phyloP scores from a whole-genome alignment of 1,140 invertebrate genomes.

The Chironomus striatipennis region DNA sequence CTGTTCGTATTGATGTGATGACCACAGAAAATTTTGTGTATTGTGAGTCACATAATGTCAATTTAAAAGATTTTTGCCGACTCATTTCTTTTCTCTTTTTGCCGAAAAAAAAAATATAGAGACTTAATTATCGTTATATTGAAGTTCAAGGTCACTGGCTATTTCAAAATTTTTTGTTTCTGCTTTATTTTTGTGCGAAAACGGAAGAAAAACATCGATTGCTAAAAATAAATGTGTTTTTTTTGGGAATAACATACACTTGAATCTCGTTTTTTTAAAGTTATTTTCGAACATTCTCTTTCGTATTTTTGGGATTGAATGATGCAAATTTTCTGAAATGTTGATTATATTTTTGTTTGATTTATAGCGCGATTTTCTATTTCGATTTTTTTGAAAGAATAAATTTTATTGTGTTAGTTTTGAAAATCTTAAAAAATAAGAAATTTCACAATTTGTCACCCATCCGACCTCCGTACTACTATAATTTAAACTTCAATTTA shows the following conservation, averaged over 20 bases:
- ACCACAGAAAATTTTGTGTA: neutral
- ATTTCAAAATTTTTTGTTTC: neutral
- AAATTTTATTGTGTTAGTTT: too few relatives aligned
- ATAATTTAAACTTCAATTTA: too few relatives aligned
- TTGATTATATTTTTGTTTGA: neutral
- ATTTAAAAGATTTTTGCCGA: neutral
- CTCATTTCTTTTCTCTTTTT: neutral
- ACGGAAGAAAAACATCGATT: neutral
- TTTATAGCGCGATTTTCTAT: neutral
- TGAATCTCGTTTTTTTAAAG: too few relatives aligned
- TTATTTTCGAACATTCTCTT: too few relatives aligned
- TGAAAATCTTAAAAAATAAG: too few relatives aligned
- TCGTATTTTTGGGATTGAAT: neutral
- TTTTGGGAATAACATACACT: neutral
- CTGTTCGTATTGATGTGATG: neutral
- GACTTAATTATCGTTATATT: conserved; percentile 15
- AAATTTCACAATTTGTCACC: too few relatives aligned
- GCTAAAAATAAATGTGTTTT: neutral
- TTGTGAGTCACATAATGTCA: conserved; percentile 12
- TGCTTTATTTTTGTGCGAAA: neutral
- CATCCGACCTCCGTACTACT: too few relatives aligned
- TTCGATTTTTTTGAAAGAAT: too few relatives aligned
- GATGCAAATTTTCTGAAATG: neutral
- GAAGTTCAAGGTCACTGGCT: conserved; percentile 18
- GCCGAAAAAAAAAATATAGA: conserved; percentile 5